Base-by-base conservation (phyloP, 2,797 vertebrate species). In the Schizopygopsis pylzovi region DNA sequence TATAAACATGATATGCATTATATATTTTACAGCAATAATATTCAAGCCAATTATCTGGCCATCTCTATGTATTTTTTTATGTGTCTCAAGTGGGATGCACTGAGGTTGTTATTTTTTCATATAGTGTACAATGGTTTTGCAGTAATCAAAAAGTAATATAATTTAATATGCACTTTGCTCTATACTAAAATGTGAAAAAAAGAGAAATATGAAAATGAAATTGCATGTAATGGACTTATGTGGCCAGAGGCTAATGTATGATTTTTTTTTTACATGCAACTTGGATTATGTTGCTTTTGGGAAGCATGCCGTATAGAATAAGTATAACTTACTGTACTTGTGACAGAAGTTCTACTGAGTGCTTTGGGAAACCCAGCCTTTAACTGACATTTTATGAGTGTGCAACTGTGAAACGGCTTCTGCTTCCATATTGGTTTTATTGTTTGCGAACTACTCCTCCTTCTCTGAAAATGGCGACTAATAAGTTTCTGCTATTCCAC, bases 261-360 rank as follows among this genome's bases (percentile, higher is more conserved):
- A 56, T 56, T 0, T 10, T 45, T 45, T 4, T 54, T 18, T 49
- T 39, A 39, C 18, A 39, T 52, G 6, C 18, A 4, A 43, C 41
- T 45, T 45, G 56, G 39, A 79, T 77, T 22, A 39, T 41, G 49
- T 25, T 59, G 39, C 8, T 63, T 79, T 63, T 63, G 56, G 2
- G 11, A 63, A 45, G 43, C 54, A 43, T 79, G 39, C 22, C 1
- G 0, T 59, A 59, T 2, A 78, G 37, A 78, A 25, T 56, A n/a
- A 76, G 49, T 76, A 13, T 33, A 56, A 56, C 54, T 11, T 25
- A 79, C 52, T 43, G 13, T 45, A 12, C 39, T 6, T 20, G 4
- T 45, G 77, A 79, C 8, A 28, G 16, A 43, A 43, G 77, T 28
- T 79, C 77, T 79, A 18, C 56, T 28, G n/a, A 28, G 77, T 79